phyloP scores from a whole-genome alignment of 2,888 invertebrate species.

The Caprella mutica region DNA sequence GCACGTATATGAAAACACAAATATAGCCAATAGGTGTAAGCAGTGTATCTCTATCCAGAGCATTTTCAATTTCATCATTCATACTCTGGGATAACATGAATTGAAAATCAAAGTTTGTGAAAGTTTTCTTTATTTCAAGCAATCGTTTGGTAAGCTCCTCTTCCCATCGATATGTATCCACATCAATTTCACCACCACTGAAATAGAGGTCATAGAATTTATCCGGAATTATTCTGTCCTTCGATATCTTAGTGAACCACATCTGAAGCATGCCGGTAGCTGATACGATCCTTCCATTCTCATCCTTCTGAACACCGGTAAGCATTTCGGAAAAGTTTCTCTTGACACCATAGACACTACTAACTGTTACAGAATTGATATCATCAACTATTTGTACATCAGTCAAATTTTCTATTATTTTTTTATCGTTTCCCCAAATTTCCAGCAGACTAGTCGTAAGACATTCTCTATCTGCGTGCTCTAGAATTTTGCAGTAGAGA shows the following conservation, averaged over 20 bases:
- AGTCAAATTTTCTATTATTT: conserved; percentile 47
- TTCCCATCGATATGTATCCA: conserved; percentile 24
- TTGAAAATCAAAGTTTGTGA: conserved; percentile 12
- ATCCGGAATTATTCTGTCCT: conserved; percentile 11
- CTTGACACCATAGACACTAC: conserved; percentile 55
- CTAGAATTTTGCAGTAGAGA: conserved; percentile 17
- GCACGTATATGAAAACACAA: conserved; percentile 63
- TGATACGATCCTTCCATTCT: conserved; percentile 11
- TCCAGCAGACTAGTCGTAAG: conserved; percentile 53
- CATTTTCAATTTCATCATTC: conserved; percentile 57
- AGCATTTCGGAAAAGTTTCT: conserved; percentile 51
- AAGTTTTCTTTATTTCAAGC: conserved; percentile 12
- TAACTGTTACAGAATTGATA: conserved; percentile 49
- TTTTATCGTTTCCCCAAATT: conserved; percentile 54
- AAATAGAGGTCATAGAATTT: conserved; percentile 46
- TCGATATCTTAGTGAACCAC: conserved; percentile 23
- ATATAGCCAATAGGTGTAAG: conserved; percentile 55
- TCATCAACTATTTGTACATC: conserved; percentile 51
- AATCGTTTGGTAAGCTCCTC: conserved; percentile 15
- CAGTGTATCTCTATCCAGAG: conserved; percentile 61
- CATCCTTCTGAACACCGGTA: conserved; percentile 14
- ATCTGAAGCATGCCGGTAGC: conserved; percentile 21
- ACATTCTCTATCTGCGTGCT: conserved; percentile 16
- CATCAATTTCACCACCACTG: conserved; percentile 29
- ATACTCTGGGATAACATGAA: conserved; percentile 46